Conservation (phyloP, 2,797 vertebrate species). For the Harpagifer antarcticus region DNA sequence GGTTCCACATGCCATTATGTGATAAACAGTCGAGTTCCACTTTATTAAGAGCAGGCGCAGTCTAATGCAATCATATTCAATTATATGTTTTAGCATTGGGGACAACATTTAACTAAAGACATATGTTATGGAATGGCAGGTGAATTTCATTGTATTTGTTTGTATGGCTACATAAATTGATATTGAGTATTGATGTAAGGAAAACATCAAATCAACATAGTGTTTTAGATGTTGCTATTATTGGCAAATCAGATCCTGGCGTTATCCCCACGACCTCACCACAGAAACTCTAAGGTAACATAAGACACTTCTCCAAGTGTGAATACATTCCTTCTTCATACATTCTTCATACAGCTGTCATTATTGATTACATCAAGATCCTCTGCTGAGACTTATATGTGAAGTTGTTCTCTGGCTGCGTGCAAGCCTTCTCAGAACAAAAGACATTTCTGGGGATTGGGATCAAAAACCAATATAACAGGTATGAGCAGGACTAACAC, state of each 20-base stretch:
- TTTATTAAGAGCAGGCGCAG: neutral
- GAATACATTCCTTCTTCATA: conserved; percentile 14
- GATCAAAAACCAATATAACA: conserved; percentile 59
- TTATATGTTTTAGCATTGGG: neutral
- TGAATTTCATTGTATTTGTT: no score
- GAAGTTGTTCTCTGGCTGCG: conserved; percentile 13
- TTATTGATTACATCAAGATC: conserved; percentile 38
- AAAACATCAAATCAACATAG: no score
- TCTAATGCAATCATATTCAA: neutral
- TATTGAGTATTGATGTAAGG: no score
- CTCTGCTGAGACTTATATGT: conserved; percentile 18
- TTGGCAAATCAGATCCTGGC: neutral
- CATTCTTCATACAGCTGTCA: conserved; percentile 37
- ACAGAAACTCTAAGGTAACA: neutral
- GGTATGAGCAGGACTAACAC: neutral
- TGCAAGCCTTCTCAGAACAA: conserved; percentile 22
- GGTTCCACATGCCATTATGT: neutral
- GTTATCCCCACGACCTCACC: neutral
- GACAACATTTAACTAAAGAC: neutral
- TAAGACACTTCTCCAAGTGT: conserved; percentile 1
- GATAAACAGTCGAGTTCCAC: neutral
- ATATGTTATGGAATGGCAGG: no score
- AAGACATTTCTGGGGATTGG: conserved; percentile 19
- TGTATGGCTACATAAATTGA: no score
- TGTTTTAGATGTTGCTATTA: neutral